phyloP scores from a whole-genome alignment of 2,113 vertebrate species.

The Sebastes fasciatus region DNA sequence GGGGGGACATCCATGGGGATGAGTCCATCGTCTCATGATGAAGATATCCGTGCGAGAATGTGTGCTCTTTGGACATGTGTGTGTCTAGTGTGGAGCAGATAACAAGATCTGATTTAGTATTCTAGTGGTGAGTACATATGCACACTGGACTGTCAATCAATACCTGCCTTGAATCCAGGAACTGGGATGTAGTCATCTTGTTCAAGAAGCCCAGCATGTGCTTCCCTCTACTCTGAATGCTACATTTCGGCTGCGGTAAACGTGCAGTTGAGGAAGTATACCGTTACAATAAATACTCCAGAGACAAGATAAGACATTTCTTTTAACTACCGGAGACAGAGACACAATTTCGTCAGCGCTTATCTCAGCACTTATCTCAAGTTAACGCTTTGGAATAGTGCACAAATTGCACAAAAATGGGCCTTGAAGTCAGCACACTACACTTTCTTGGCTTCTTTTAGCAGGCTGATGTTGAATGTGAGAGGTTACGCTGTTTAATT shows the following conservation, averaged over 20 bases:
- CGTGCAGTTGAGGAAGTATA: slow-evolving; percentile 11
- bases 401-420: slow-evolving; percentile 40
- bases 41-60: slow-evolving; percentile 25
- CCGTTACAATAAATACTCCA: slow-evolving; percentile 42
- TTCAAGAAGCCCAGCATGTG: slow-evolving; percentile 34
- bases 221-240: not conserved
- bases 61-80: slow-evolving; percentile 12
- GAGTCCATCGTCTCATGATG: slow-evolving; percentile 43
- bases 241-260: slow-evolving; percentile 8
- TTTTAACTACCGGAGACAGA: slow-evolving; percentile 38
- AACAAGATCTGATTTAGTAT: slow-evolving; percentile 22
- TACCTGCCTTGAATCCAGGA: slow-evolving; percentile 51
- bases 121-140: slow-evolving; percentile 13
- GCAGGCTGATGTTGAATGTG: slow-evolving; percentile 20
- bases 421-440: slow-evolving; percentile 1
- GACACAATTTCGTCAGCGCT: slow-evolving; percentile 28
- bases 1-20: slow-evolving; percentile 46
- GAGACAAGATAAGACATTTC: slow-evolving; percentile 40
- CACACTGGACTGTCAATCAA: slow-evolving; percentile 39
- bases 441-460: slow-evolving; percentile 28
- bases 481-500: slow-evolving; percentile 29
- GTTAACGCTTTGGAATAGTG: slow-evolving; percentile 12
- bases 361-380: slow-evolving; percentile 35
- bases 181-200: slow-evolving; percentile 44
- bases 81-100: slow-evolving; percentile 7